Evolutionary conservation across 2,797 vertebrate genomes (phyloP).

Genomic region (Ctenopoma multispine): DNA sequence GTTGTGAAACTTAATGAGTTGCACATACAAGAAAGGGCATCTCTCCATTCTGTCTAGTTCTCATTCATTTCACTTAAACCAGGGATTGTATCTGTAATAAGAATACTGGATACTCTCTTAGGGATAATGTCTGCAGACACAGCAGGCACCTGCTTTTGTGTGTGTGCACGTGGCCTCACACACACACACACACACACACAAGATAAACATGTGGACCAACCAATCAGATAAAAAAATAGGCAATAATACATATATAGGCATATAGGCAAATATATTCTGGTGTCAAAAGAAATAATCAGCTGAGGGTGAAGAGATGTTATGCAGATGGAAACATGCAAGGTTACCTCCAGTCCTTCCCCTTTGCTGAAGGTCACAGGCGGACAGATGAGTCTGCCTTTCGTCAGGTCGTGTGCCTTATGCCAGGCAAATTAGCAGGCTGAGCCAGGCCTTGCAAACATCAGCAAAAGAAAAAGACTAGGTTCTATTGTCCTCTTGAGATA

Average conservation of each 20-base stretch:
- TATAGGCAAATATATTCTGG: not conserved
- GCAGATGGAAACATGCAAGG: conserved; percentile 24
- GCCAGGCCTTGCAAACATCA: conserved; percentile 48
- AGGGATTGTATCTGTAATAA: conserved; percentile 22
- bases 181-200: not conserved
- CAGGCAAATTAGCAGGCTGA: conserved; percentile 52
- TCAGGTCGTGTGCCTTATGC: conserved; percentile 38
- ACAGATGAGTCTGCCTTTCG: conserved; percentile 46
- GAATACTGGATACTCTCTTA: conserved; percentile 4
- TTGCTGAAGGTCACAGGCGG: conserved; percentile 54
- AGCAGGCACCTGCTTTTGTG: conserved; percentile 1
- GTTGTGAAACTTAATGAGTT: conserved; percentile 58
- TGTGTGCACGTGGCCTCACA: not conserved
- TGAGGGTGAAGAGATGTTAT: conserved; percentile 17
- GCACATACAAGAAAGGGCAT: conserved; percentile 35
- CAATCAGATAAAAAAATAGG: conserved; percentile 33
- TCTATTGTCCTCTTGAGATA: conserved; percentile 65
- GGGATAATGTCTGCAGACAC: conserved; percentile 17
- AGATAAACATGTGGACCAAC: conserved; percentile 7
- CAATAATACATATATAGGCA: too few relatives aligned
- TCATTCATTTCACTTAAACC: conserved; percentile 38
- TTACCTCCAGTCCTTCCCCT: conserved; percentile 34
- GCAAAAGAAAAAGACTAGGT: conserved; percentile 51
- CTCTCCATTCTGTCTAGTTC: conserved; percentile 36
- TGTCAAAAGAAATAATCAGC: conserved; percentile 1